Evolutionary conservation across 2,888 invertebrate genomes (phyloP), one percentile per base, ranked within the genome.

Genomic region (Stenchaetothrips biformis): DNA sequence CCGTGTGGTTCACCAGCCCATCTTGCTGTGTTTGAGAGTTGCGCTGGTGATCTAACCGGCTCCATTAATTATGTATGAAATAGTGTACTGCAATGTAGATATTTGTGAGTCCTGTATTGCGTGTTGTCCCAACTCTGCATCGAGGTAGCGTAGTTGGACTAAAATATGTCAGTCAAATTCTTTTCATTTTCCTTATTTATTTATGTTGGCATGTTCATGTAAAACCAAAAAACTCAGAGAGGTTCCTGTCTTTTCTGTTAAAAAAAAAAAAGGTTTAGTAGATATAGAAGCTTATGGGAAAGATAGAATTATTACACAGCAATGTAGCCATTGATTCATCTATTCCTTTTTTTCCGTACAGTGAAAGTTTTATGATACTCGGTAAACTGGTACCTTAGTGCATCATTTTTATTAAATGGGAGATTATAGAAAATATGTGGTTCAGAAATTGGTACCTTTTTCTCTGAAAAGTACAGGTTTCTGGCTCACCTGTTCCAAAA

Each of bases 131-230:
- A 13, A 59, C 16, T 18, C 6, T 59, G 59, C 18, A 9, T 16
- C 13, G 59, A 59, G 18, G 59, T 59, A 37, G 37, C 37, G 1
- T 37, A 37, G 37, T 37, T 37, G 59, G 59, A 59, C 11, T 74
- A 21, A 25, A 9, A 7, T 67, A 3, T 67, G 9, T 25, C 67
- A 74, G 67, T 74, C 67, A n/a, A 21, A 21, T 18, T 67, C 67
- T 67, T 67, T 67, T 67, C 8, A 21, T 67, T 53, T 53, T 53
- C 13, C 53, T 67, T 67, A 67, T 67, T 67, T 74, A 74, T 74
- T 25, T 25, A 21, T 74, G 67, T 74, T 25, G 67, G 25, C 8
- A 37, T 59, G 18, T 59, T 59, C 18, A 59, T 59, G 18, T 59
- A 18, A 18, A 59, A 9, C 6, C 59, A 59, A 59, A 59, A 18